Percentiles rank a stretch among this genome's conserved stretches.
Conservation (phyloP, 1,140 invertebrate genomes). For the Heliothis subflexa region DNA sequence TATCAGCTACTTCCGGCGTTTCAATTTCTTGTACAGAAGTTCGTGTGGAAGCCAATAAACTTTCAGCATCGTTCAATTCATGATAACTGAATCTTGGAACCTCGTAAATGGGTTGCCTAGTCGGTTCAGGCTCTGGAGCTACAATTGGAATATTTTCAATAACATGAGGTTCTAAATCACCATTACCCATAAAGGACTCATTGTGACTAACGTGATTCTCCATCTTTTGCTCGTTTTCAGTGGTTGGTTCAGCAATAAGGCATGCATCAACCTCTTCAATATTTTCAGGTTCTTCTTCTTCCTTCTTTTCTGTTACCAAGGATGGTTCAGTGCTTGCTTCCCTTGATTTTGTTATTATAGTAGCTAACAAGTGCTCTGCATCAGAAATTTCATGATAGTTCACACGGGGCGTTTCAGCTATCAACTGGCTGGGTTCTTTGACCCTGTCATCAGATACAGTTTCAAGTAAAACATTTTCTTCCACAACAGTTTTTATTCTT, state of each 20-base stretch:
- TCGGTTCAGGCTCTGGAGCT: conserved; percentile 6
- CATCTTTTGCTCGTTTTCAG: neutral
- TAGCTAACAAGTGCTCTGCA: conserved; percentile 57
- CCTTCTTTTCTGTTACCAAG: conserved; percentile 10
- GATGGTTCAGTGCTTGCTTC: conserved; percentile 34
- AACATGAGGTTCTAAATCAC: neutral
- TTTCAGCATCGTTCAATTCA: conserved; percentile 61
- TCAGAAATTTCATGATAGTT: conserved; percentile 62
- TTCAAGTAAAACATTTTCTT: neutral
- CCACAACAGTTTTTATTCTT: neutral
- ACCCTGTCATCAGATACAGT: neutral
- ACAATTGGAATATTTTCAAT: conserved; percentile 10
- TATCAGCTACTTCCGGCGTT: neutral
- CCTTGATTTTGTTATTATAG: conserved; percentile 20
- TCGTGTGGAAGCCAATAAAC: conserved; percentile 39
- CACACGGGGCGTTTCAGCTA: conserved; percentile 49
- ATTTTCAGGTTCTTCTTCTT: neutral
- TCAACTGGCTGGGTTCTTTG: neutral
- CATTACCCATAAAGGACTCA: neutral
- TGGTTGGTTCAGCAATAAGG: neutral
- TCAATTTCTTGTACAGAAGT: conserved; percentile 18
- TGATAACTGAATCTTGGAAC: conserved; percentile 58
- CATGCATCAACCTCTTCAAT: neutral
- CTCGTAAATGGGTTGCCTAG: conserved; percentile 51
- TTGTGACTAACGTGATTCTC: neutral